These are phyloP conservation scores for Myanophis thanlyinensis DNA, from an alignment of 2,113 vertebrate genomes.

Conservation along the genomic window DNA sequence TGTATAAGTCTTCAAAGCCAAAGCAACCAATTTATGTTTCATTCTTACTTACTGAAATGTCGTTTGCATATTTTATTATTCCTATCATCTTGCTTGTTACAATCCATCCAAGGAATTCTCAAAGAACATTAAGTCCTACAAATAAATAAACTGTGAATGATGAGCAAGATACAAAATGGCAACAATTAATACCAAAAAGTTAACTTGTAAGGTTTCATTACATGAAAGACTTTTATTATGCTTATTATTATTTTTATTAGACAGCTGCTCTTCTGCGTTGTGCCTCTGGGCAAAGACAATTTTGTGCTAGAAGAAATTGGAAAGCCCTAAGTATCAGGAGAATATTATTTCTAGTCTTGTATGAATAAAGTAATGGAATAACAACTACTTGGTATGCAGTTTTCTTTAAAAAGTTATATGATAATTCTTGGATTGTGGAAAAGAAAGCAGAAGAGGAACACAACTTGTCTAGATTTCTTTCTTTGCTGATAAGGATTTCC, in stretches of 20 bases:
- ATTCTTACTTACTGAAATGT: constrained; percentile 72
- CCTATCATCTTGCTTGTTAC: constrained; percentile 64
- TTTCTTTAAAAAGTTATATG: not conserved
- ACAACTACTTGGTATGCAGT: not conserved
- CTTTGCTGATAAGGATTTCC: not conserved
- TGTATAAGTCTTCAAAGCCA: constrained; percentile 68
- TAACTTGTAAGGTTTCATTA: constrained; percentile 46
- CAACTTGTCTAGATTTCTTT: not conserved
- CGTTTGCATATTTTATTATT: constrained; percentile 70
- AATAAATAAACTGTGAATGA: constrained; percentile 66
- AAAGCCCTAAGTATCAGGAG: constrained; percentile 10
- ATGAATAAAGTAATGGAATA: constrained; percentile 4
- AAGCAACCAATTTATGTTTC: constrained; percentile 65
- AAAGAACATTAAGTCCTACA: constrained; percentile 81
- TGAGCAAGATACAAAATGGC: constrained; percentile 54
- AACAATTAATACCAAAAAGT: constrained; percentile 56
- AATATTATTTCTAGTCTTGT: constrained; percentile 21
- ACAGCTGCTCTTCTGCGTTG: constrained; percentile 13
- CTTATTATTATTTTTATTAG: constrained; percentile 35
- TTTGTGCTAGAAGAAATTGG: not conserved
- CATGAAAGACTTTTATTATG: constrained; percentile 11
- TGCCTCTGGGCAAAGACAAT: constrained; percentile 16
- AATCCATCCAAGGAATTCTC: constrained; percentile 77
- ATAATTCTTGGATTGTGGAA: not conserved
- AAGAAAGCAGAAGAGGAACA: not conserved